Base-by-base conservation (phyloP, 37 sponge, comb jelly and placozoan species). In the Beroe forskalii region DNA sequence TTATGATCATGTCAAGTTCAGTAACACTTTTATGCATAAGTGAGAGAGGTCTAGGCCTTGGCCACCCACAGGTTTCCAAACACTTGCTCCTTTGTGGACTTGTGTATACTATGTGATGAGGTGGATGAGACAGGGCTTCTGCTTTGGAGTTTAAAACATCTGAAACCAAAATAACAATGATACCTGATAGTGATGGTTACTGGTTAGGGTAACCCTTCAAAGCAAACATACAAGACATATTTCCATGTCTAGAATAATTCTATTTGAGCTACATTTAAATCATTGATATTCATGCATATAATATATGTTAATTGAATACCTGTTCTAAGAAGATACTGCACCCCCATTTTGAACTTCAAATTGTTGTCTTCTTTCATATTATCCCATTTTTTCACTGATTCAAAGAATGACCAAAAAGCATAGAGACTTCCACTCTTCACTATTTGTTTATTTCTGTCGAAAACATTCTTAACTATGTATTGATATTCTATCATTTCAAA, bases 381-480 rank as follows among this genome's bases (percentile, higher is more conserved):
- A 17, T 69, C 72, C 35, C 19, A 32, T 69, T 31, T 1, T 17
- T 12, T 35, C 20, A 69, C 72, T 36, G 33, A 27, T 33, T 80
- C 86, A 23, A 43, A 80, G 55, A 44, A 80, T 1, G 86, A 80
- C 86, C 86, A 80, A 44, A 80, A 80, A 12, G 86, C 86, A n/a
- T 80, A 41, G 0, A 80, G 30, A 80, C 55, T 44, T 6, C 55
- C 55, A 80, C 27, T 40, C n/a, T 37, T 37, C 22, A 80, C 86
- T 24, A 80, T 80, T 3, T 41, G 14, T 48, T 44, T 80, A 37
- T 80, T 80, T 37, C 55, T 80, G 38, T n/a, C n/a, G n/a, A n/a
- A 48, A 48, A 48, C 55, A 48, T 48, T 12, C 55, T n/a, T n/a
- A n/a, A n/a, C n/a, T n/a, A n/a, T n/a, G n/a, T n/a, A n/a, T n/a